Evolutionary conservation across 2,888 invertebrate genomes (phyloP).

Genomic region (Leptopilina myrica): DNA sequence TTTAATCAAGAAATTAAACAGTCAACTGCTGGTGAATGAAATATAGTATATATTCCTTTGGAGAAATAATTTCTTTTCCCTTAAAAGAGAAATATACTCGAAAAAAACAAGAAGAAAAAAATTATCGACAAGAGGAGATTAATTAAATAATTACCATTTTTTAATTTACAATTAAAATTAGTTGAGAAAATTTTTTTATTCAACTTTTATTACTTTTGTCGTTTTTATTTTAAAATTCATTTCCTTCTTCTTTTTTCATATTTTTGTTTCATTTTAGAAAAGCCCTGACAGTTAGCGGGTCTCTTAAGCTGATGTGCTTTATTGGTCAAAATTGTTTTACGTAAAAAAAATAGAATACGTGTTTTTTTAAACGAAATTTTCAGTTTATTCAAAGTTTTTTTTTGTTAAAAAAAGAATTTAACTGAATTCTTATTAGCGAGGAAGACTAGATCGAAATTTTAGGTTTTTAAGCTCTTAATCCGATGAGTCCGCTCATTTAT

Average conservation of each 20-base stretch:
- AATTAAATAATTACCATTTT: neutral
- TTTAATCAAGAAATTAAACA: conserved; percentile 27
- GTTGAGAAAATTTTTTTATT: no score
- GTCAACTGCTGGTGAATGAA: neutral
- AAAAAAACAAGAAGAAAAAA: neutral
- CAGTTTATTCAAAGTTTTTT: conserved; percentile 22
- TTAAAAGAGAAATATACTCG: neutral
- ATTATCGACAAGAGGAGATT: neutral
- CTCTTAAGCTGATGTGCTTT: no score
- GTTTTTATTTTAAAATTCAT: no score
- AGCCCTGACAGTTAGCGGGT: no score
- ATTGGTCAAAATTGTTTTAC: no score
- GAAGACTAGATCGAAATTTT: neutral
- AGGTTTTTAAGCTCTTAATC: conserved; percentile 18
- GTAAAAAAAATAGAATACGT: no score
- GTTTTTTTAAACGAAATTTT: no score
- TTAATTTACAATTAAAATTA: no score
- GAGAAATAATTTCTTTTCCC: neutral
- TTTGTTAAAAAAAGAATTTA: neutral
- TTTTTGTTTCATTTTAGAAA: no score
- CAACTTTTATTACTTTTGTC: no score
- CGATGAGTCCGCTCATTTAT: conserved; percentile 3
- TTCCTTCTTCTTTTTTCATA: no score
- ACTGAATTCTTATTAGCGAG: neutral
- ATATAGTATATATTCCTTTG: neutral